A percentile compares a stretch with the other conserved stretches of the same genome.
These are phyloP conservation scores for Nyctalus aviator DNA, from an alignment of 2,797 vertebrate genomes.

Conservation along the genomic window DNA sequence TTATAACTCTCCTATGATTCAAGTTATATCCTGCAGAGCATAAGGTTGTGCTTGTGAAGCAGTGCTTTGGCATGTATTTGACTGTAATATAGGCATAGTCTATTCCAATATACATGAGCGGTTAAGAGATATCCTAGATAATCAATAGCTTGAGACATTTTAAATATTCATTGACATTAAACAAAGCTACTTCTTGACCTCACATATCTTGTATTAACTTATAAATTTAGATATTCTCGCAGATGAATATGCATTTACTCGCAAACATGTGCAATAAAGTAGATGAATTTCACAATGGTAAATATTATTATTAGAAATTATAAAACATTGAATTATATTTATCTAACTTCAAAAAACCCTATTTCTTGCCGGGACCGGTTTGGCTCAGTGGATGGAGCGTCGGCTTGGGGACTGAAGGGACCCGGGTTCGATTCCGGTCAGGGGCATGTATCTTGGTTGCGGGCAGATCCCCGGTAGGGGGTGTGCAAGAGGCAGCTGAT, in stretches of 20 bases:
- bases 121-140: not conserved
- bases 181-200: not conserved
- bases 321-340: not conserved
- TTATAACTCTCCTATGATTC: not conserved
- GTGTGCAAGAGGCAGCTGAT: too few species aligned
- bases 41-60: not conserved
- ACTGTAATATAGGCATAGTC: not conserved
- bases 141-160: not conserved
- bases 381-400: too few species aligned
- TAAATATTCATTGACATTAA: not conserved
- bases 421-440: too few species aligned
- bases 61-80: not conserved
- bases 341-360: not conserved
- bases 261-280: not conserved
- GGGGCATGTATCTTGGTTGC: too few species aligned
- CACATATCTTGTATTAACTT: not conserved
- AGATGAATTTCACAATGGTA: not conserved
- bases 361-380: too few species aligned
- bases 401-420: too few species aligned
- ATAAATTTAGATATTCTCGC: not conserved
- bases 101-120: not conserved
- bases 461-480: too few species aligned
- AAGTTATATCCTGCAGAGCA: not conserved
- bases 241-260: not conserved
- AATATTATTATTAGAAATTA: not conserved